A percentile compares a stretch with the other conserved stretches of the same genome.
These are phyloP conservation scores for Mycteria americana DNA, from an alignment of 2,797 vertebrate species.

Conservation along the genomic window DNA sequence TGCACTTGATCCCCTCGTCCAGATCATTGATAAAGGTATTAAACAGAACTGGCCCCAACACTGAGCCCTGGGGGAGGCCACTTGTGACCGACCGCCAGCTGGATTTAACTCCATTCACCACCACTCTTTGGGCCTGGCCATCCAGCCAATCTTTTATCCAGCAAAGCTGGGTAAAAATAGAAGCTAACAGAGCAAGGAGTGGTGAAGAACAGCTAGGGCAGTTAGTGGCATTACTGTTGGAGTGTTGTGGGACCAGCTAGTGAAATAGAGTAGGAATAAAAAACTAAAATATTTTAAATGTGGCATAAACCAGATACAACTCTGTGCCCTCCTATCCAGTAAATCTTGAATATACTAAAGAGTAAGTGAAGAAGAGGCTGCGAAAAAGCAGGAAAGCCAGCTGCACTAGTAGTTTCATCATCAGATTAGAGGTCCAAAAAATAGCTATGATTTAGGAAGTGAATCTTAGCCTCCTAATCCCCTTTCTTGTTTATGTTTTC, in stretches of 20 bases:
- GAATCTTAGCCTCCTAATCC: neutral
- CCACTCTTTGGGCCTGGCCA: neutral
- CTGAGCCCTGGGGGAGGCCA: neutral
- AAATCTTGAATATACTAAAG: neutral
- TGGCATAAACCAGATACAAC: neutral
- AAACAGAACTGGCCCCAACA: neutral
- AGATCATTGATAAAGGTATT: neutral
- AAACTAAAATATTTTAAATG: neutral
- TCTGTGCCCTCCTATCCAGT: neutral
- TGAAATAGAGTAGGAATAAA: neutral
- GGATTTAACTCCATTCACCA: neutral
- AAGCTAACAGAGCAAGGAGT: neutral
- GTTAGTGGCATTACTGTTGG: neutral
- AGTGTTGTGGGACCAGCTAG: neutral
- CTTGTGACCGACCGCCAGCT: neutral
- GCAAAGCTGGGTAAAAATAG: neutral
- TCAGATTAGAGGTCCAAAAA: neutral
- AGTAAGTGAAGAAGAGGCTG: neutral
- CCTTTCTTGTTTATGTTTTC: neutral
- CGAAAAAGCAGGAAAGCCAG: neutral
- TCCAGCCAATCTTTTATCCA: neutral
- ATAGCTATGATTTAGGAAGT: neutral
- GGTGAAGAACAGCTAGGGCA: neutral
- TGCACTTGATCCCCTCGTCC: neutral
- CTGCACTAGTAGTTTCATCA: neutral